Evolutionary conservation across 2,113 vertebrate species (phyloP).

Genomic region (Copsychus sechellarum): DNA sequence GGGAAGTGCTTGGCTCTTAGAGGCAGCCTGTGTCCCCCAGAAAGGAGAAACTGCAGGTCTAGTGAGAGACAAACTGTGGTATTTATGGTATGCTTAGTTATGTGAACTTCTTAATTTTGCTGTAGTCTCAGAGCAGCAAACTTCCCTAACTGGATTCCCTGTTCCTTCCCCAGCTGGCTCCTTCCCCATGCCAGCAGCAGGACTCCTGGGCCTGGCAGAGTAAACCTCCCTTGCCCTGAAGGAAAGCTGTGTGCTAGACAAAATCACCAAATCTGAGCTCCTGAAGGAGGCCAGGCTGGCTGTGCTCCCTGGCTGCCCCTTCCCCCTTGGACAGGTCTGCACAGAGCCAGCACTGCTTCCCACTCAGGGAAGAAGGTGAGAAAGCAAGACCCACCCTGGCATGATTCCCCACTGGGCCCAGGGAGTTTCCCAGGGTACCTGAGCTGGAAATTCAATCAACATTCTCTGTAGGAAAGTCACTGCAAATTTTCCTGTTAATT

Average conservation of each 20-base stretch:
- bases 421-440: background rate
- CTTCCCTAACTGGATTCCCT: background rate
- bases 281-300: background rate
- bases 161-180: background rate
- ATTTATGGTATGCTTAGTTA: background rate
- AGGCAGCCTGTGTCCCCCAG: background rate
- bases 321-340: background rate
- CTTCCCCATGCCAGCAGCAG: background rate
- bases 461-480: background rate
- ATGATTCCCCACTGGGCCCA: rapidly evolving
- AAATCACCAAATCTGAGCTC: background rate
- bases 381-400: background rate
- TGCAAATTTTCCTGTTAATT: background rate
- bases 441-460: background rate
- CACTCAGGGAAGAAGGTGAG: background rate
- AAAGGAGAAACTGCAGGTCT: background rate
- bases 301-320: background rate
- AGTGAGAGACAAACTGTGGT: background rate
- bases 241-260: rapidly evolving
- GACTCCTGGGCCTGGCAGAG: background rate
- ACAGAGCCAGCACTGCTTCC: background rate
- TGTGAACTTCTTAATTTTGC: background rate
- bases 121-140: background rate
- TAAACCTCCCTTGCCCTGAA: background rate
- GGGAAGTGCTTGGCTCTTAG: background rate